Conservation (phyloP, 1,140 invertebrate genomes). For the Drosophila nigrodunni region DNA sequence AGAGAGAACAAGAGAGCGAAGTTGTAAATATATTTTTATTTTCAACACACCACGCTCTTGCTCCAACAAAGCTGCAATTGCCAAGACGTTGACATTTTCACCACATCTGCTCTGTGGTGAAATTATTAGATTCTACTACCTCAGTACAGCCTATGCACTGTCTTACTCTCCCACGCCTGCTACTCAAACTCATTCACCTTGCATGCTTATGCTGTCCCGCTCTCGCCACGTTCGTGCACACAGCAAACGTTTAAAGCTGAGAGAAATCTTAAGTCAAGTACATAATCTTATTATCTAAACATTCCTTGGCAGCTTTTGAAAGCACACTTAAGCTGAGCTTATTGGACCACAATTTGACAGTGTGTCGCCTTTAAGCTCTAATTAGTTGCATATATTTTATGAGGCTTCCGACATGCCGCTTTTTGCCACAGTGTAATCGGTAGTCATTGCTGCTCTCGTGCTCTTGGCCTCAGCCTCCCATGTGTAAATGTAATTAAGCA, state of each 20-base stretch:
- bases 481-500: constrained; percentile 81
- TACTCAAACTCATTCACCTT: not conserved
- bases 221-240: not conserved
- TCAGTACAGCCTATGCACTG: not conserved
- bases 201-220: not conserved
- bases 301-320: constrained; percentile 12
- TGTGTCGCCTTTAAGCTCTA: constrained; percentile 19
- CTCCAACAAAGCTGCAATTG: not conserved
- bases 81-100: not conserved
- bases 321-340: constrained; percentile 25
- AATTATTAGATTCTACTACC: not conserved
- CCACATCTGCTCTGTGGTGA: not conserved
- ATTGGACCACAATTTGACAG: constrained; percentile 22
- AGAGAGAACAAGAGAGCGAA: not conserved
- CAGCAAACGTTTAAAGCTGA: constrained; percentile 2
- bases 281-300: constrained; percentile 22
- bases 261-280: constrained; percentile 24
- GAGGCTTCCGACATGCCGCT: constrained; percentile 3
- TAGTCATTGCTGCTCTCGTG: constrained; percentile 2
- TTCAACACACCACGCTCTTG: no score
- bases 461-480: constrained; percentile 35
- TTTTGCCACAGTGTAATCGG: constrained; percentile 20
- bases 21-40: no score
- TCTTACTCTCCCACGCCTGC: not conserved
- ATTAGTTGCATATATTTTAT: constrained; percentile 34